Evolutionary conservation across 2,113 vertebrate species (phyloP).

Genomic region (Corythornis vintsioides): DNA sequence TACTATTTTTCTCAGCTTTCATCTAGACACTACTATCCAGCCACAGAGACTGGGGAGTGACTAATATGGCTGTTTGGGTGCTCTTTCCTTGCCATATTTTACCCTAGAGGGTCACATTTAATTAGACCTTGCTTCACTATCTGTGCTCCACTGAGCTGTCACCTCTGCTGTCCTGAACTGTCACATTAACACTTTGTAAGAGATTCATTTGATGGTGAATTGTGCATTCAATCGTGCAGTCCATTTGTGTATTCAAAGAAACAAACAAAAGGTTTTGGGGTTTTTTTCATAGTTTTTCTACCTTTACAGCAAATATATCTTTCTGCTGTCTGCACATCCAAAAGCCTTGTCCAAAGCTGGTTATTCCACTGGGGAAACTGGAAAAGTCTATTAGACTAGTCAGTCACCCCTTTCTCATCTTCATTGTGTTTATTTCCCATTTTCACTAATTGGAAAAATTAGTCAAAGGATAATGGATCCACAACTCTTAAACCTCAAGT

Average conservation of each 20-base stretch:
- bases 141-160: not conserved
- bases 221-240: not conserved
- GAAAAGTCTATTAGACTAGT: not conserved
- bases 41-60: not conserved
- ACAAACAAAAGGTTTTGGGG: not conserved
- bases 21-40: not conserved
- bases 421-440: not conserved
- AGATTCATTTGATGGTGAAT: not conserved
- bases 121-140: not conserved
- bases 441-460: conserved; percentile 6
- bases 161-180: not conserved
- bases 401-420: not conserved
- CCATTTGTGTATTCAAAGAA: conserved; percentile 16
- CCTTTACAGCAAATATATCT: not conserved
- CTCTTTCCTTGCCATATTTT: not conserved
- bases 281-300: not conserved
- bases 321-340: not conserved
- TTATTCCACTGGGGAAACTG: not conserved
- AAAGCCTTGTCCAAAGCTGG: not conserved
- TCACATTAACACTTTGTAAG: not conserved
- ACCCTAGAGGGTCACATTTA: not conserved
- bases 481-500: not conserved
- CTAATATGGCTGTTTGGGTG: rapidly evolving
- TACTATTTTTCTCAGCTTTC: not conserved
- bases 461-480: not conserved